These are phyloP conservation scores for Salvelinus fontinalis DNA, from an alignment of 2,113 vertebrate genomes.

Conservation along the genomic window DNA sequence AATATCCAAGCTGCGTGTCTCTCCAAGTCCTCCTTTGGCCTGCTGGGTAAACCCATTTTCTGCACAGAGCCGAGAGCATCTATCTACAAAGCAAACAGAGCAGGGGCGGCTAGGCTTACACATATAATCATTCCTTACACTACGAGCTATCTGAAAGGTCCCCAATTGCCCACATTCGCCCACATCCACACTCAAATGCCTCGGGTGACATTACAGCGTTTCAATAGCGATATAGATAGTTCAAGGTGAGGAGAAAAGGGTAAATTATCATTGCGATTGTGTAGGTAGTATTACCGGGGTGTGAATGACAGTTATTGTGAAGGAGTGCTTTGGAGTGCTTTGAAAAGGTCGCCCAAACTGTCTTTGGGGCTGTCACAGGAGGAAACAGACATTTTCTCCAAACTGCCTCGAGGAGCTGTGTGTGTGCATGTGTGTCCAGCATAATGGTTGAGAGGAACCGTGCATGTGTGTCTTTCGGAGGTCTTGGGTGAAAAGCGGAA, in stretches of 20 bases:
- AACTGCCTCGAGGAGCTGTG: background rate
- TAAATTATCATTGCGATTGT: background rate
- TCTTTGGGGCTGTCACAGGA: background rate
- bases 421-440: background rate
- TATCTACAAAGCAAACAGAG: background rate
- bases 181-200: background rate
- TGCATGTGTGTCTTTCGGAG: background rate
- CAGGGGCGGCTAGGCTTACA: no score
- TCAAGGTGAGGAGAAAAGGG: background rate
- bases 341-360: background rate
- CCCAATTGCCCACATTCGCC: no score
- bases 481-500: no score
- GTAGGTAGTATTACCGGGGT: background rate
- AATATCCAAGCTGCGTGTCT: no score
- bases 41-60: background rate
- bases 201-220: background rate
- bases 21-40: no score
- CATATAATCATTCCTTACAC: background rate
- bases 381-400: background rate
- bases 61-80: background rate
- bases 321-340: background rate
- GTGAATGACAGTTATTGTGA: no score
- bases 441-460: conserved; percentile 11
- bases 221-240: background rate
- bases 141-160: no score